Evolutionary conservation across 1,140 invertebrate genomes (phyloP).

Genomic region (Magallana ariakensis): DNA sequence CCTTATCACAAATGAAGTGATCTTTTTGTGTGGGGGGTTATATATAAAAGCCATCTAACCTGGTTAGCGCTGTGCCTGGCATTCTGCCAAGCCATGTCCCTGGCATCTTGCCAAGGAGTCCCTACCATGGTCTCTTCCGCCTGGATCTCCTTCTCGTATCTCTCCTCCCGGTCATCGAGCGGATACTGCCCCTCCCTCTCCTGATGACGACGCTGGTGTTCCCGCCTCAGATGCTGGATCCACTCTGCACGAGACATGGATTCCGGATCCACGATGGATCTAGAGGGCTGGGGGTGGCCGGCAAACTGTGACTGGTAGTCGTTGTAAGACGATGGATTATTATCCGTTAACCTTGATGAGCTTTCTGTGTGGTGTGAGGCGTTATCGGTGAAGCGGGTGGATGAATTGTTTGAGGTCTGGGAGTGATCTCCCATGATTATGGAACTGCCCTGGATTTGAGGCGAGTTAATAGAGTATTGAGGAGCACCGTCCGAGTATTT

Average conservation of each 20-base stretch:
- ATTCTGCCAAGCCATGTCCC: not conserved
- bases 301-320: not conserved
- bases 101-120: not conserved
- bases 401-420: not conserved
- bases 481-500: not conserved
- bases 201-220: constrained; percentile 82
- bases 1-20: not conserved
- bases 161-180: constrained; percentile 78
- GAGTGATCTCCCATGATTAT: not conserved
- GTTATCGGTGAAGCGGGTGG: not conserved
- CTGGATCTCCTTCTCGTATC: constrained; percentile 80
- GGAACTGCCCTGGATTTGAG: not conserved
- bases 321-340: not conserved
- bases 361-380: not conserved
- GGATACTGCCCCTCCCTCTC: constrained; percentile 80
- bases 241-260: constrained; percentile 79
- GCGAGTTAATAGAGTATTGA: not conserved
- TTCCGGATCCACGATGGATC: constrained; percentile 39
- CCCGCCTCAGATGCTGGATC: constrained; percentile 81
- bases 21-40: not conserved
- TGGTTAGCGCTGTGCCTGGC: not conserved
- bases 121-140: constrained; percentile 41
- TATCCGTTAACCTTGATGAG: not conserved
- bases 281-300: not conserved
- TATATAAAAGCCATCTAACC: constrained; percentile 7